Evolutionary conservation across 2,797 vertebrate species (phyloP), one percentile per base, ranked within the genome.

Genomic region (Otolemur crassicaudatus): DNA sequence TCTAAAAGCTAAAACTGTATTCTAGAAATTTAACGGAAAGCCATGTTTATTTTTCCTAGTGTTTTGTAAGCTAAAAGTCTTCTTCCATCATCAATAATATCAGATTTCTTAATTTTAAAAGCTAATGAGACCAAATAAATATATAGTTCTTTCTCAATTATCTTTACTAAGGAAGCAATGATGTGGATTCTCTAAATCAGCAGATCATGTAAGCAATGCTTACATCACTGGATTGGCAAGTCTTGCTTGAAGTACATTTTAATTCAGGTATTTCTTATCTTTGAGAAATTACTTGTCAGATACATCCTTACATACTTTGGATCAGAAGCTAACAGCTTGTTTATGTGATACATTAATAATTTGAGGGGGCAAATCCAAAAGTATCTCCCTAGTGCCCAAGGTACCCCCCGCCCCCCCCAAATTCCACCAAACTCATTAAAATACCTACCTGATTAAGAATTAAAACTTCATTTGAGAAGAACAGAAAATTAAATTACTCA

Each of bases 1-100:
- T 87, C 83, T 94, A 75, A 80, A 79, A 95, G 67, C 10, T 61
- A 83, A 63, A 89, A 58, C 40, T 87, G 3, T 69, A 61, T 77
- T 95, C 5, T 94, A 53, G 3, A 84, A 72, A 84, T 81, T 86
- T 90, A 4, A 23, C 46, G 79, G 89, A 82, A 82, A 85, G 6
- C 10, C 13, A 10, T 8, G 8, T 89, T 17, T 88, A 56, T 1
- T 31, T 95, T 76, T 29, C 5, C 25, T 20, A 37, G 31, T 65
- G 8, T 90, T 91, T 86, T 72, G 10, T 79, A 77, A 53, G 8
- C 23, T 80, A 16, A 88, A 69, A 31, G 7, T 63, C 1, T 40
- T 37, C 89, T 96, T 87, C 7, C 19, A 70, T 94, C 16, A 88
- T 58, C 20, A 82, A 63, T 40, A 80, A 46, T 72, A 73, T 43